Evolutionary conservation across 2,797 vertebrate species (phyloP).

Genomic region (Acomys russatus): DNA sequence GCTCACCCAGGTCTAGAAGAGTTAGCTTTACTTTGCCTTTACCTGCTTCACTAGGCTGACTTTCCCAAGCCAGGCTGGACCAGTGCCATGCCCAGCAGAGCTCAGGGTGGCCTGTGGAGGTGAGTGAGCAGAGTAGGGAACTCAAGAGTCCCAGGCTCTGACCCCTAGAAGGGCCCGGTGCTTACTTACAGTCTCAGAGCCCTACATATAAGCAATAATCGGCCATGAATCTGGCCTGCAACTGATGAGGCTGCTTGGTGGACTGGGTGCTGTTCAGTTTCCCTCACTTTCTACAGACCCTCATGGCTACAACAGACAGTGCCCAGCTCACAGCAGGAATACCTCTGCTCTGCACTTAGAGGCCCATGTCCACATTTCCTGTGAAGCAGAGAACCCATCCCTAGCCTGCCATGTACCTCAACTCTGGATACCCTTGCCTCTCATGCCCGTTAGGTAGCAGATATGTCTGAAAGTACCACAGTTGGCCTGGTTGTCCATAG

Average conservation of each 20-base stretch:
- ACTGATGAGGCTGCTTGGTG: not conserved
- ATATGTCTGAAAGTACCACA: accelerated
- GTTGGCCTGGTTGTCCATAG: not conserved
- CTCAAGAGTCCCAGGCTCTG: not conserved
- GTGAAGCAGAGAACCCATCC: too few species aligned
- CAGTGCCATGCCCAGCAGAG: accelerated
- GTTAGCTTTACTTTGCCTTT: not conserved
- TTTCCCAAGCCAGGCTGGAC: not conserved
- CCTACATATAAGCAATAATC: not conserved
- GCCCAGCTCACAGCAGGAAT: not conserved
- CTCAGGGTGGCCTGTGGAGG: not conserved
- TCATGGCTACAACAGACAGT: not conserved
- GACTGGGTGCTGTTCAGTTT: accelerated
- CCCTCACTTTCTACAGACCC: not conserved
- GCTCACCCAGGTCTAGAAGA: not conserved
- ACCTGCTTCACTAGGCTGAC: not conserved
- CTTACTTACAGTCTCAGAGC: not conserved
- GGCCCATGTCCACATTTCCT: not conserved
- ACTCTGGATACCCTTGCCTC: not conserved
- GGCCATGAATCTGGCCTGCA: accelerated
- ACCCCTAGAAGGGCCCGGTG: not conserved
- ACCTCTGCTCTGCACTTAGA: accelerated
- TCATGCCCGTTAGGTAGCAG: not conserved
- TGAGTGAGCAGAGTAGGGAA: not conserved
- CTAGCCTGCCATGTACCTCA: accelerated